Evolutionary conservation across 1,140 invertebrate genomes (phyloP).

Genomic region (Heliconius hermathena): DNA sequence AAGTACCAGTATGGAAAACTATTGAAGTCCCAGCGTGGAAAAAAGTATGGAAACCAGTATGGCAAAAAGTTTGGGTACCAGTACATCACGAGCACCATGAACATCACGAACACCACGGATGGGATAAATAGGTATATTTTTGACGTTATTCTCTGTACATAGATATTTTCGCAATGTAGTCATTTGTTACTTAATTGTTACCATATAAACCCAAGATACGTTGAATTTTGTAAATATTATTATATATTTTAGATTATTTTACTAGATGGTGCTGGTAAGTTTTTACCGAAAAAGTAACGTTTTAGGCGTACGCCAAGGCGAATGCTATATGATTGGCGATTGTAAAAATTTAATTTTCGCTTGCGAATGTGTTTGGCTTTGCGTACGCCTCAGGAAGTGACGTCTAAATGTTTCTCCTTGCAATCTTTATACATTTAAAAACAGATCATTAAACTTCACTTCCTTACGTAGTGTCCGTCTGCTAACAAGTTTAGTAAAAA

Average conservation of each 20-base stretch:
- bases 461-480: slow-evolving; percentile 10
- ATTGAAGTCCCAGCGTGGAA: slow-evolving; percentile 88
- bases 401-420: slow-evolving; percentile 13
- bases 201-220: slow-evolving; percentile 55
- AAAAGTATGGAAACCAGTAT: slow-evolving; percentile 88
- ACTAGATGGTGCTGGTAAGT: slow-evolving; percentile 49
- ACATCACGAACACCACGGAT: slow-evolving; percentile 83
- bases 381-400: slow-evolving; percentile 51
- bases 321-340: slow-evolving; percentile 48
- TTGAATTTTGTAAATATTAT: slow-evolving; percentile 63
- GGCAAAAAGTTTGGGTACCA: slow-evolving; percentile 89
- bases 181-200: slow-evolving; percentile 72
- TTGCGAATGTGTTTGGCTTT: slow-evolving; percentile 58
- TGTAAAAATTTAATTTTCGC: slow-evolving; percentile 40
- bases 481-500: background rate
- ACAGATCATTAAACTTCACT: slow-evolving; percentile 19
- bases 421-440: slow-evolving; percentile 20
- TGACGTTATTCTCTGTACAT: slow-evolving; percentile 59
- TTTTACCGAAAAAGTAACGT: slow-evolving; percentile 32
- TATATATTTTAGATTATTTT: slow-evolving; percentile 23
- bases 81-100: slow-evolving; percentile 82
- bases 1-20: slow-evolving; percentile 85
- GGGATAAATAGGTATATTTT: slow-evolving; percentile 81
- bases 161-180: slow-evolving; percentile 61
- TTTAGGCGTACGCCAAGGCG: slow-evolving; percentile 59